phyloP scores from a whole-genome alignment of 2,113 vertebrate genomes.

The Suncus etruscus region DNA sequence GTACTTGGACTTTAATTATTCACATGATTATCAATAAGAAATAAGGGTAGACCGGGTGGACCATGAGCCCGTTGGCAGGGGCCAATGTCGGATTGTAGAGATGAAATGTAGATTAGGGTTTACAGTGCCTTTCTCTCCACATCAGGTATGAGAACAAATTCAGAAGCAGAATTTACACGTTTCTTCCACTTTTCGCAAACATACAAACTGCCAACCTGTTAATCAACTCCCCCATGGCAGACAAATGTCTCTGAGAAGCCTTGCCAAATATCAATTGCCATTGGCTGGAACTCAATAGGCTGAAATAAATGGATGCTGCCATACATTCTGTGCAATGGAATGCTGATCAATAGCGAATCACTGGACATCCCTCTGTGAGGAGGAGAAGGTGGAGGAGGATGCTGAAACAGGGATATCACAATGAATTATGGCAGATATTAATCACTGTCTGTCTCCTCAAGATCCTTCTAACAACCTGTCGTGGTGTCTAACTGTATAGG shows the following conservation, averaged over 20 bases:
- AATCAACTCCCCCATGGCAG: conserved; percentile 86
- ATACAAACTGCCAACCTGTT: conserved; percentile 87
- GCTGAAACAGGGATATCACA: conserved; percentile 80
- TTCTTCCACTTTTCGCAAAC: conserved; percentile 78
- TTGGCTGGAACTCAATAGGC: conserved; percentile 87
- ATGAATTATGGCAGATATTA: conserved; percentile 87
- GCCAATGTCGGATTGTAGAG: conserved; percentile 52
- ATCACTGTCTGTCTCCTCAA: conserved; percentile 87
- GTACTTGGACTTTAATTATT: conserved; percentile 88
- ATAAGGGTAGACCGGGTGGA: conserved; percentile 82
- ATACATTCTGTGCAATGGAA: conserved; percentile 80
- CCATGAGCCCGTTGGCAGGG: conserved; percentile 79
- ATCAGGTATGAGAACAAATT: conserved; percentile 79
- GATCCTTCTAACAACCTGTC: conserved; percentile 84
- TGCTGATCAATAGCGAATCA: conserved; percentile 88
- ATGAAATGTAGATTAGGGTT: conserved; percentile 56
- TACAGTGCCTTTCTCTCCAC: conserved; percentile 50
- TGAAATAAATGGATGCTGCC: conserved; percentile 85
- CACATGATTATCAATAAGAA: conserved; percentile 89
- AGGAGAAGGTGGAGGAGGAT: conserved; percentile 65
- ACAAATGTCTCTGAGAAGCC: conserved; percentile 87
- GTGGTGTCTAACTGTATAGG: conserved; percentile 73
- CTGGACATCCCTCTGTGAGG: conserved; percentile 83
- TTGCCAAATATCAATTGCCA: conserved; percentile 87
- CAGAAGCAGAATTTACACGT: conserved; percentile 77